A percentile compares a stretch with the other conserved stretches of the same genome.
Evolutionary conservation across 2,797 vertebrate genomes (phyloP).

Genomic region (Podarcis lilfordi): DNA sequence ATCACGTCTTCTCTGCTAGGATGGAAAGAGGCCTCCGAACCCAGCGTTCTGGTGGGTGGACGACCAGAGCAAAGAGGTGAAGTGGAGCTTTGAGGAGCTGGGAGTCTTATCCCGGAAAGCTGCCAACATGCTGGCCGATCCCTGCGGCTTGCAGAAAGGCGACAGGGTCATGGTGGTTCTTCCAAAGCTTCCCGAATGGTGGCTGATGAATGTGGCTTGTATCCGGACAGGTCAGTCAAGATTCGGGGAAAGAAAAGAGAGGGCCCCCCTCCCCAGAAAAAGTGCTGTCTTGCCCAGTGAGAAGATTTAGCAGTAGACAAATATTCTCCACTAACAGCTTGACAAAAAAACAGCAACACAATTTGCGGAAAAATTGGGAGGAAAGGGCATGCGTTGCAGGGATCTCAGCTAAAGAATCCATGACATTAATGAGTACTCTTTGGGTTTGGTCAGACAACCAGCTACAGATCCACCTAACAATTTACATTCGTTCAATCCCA

Average conservation of each 20-base stretch:
- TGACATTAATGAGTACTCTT: background rate
- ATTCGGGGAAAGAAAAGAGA: background rate
- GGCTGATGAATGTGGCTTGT: slow-evolving; percentile 82
- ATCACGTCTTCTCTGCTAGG: slow-evolving; percentile 55
- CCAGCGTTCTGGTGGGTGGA: slow-evolving; percentile 86
- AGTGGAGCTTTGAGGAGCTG: slow-evolving; percentile 85
- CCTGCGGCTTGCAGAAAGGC: slow-evolving; percentile 76
- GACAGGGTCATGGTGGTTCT: slow-evolving; percentile 81
- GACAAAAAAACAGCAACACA: no score
- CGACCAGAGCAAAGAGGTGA: slow-evolving; percentile 73
- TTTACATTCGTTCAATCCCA: no score
- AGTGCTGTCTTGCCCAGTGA: background rate
- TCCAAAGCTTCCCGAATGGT: slow-evolving; percentile 83
- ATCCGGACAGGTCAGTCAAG: slow-evolving; percentile 78
- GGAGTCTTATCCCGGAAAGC: slow-evolving; percentile 78
- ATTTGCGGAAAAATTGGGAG: no score
- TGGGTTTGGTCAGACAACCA: no score
- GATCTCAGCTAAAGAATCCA: no score
- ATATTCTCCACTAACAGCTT: background rate
- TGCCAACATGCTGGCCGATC: slow-evolving; percentile 78
- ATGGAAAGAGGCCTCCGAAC: slow-evolving; percentile 63
- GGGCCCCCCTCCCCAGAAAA: background rate
- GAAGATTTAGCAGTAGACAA: background rate
- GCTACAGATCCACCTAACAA: no score
- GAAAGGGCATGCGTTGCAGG: no score